A percentile compares a stretch with the other conserved stretches of the same genome.
Conservation (phyloP, 2,888 invertebrate genomes). For the Caenorhabditis sp. region DNA sequence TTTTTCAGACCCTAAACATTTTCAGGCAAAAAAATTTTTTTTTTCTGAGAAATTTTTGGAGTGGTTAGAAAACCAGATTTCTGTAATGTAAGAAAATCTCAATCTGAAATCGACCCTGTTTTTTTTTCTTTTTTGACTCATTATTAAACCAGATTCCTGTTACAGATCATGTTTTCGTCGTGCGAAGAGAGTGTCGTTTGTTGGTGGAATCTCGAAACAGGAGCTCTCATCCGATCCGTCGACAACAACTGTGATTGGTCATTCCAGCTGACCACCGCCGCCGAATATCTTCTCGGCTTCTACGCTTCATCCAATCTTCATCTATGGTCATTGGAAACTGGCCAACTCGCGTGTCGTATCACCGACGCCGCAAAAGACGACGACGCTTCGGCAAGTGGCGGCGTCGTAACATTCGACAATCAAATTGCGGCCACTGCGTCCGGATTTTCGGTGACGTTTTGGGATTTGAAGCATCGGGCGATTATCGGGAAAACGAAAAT, state of each 20-base stretch:
- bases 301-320: conserved; percentile 34
- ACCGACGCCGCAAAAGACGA: conserved; percentile 29
- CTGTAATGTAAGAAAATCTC: no score
- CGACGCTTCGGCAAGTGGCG: conserved; percentile 29
- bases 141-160: no score
- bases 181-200: conserved; percentile 65
- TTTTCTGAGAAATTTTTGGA: not conserved
- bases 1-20: no score
- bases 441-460: conserved; percentile 54
- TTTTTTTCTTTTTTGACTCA: not conserved
- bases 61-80: not conserved
- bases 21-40: no score
- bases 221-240: conserved; percentile 35
- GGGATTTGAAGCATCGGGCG: conserved; percentile 57
- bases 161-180: conserved; percentile 50
- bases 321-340: conserved; percentile 31
- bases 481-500: conserved; percentile 50
- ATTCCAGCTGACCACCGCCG: conserved; percentile 29
- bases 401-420: conserved; percentile 47
- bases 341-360: conserved; percentile 21
- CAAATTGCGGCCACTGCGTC: conserved; percentile 51
- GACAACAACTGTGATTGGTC: conserved; percentile 35
- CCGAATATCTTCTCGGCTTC: conserved; percentile 35
- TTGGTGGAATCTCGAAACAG: conserved; percentile 60
- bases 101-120: no score